Conservation (phyloP, 2,888 invertebrate genomes). For the Euspilapteryx auroguttella region DNA sequence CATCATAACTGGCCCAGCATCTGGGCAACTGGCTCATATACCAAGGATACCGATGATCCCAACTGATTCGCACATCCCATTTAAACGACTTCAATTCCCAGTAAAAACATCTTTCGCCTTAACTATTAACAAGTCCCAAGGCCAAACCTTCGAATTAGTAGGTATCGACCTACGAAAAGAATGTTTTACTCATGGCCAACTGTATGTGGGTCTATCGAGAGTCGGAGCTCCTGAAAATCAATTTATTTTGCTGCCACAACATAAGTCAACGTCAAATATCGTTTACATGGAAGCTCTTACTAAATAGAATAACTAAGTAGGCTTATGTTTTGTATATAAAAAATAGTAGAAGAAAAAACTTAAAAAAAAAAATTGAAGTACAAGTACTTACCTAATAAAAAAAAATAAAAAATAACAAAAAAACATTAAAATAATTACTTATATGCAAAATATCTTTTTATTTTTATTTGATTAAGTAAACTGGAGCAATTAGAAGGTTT, state of each 20-base stretch:
- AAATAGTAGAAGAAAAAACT: too few relatives aligned
- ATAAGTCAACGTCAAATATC: neutral
- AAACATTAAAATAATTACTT: too few relatives aligned
- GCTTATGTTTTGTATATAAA: too few relatives aligned
- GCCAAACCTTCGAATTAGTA: conserved; percentile 7
- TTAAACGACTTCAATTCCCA: conserved; percentile 11
- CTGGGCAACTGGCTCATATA: conserved; percentile 2
- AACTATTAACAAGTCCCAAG: conserved; percentile 12
- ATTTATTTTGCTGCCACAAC: neutral
- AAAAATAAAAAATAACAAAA: too few relatives aligned
- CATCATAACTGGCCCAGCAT: conserved; percentile 8
- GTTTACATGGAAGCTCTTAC: conserved; percentile 6
- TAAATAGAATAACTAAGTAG: too few relatives aligned
- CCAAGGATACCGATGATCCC: conserved; percentile 10
- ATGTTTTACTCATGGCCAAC: conserved; percentile 12
- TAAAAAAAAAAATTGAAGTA: too few relatives aligned
- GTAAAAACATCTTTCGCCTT: conserved; percentile 10
- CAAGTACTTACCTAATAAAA: too few relatives aligned
- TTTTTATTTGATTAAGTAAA: too few relatives aligned
- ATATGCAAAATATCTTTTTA: too few relatives aligned
- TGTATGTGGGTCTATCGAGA: conserved; percentile 12
- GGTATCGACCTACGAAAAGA: conserved; percentile 10
- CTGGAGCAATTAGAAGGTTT: too few relatives aligned
- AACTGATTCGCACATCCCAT: conserved; percentile 8
- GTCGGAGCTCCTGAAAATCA: conserved; percentile 6